Evolutionary conservation across 2,113 vertebrate genomes (phyloP), one percentile per base, ranked within the genome.

Genomic region (Emydura subglobosa): DNA sequence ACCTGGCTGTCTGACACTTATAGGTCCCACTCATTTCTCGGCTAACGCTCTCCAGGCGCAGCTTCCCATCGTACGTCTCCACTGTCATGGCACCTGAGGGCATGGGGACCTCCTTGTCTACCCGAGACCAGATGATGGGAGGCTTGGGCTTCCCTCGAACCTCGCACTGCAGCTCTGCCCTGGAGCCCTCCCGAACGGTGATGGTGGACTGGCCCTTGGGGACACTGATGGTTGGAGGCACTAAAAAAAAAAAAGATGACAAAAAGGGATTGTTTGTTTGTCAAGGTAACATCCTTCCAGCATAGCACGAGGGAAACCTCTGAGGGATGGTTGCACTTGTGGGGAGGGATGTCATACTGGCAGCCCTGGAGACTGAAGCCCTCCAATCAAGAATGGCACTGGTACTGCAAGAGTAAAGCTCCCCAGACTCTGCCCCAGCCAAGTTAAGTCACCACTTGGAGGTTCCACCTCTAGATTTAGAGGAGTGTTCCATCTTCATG

Each of bases 1-100:
- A 99, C 8, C 99, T 99, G 50, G 99, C 99, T 1, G 99, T 99
- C 97, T 99, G 99, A 96, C 99, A 99, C 85, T 99, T 99, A 96
- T 99, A 99, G 17, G 97, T 94, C 21, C 99, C 99, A 2, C 98
- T 99, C 99, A 99, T 98, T 96, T 99, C 99, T 31, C 99, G 98
- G 88, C 98, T 99, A 93, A 99, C 98, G 0, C 98, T 99, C 93
- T 97, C 99, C 89, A 99, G 94, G 51, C 97, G 97, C 92, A 99
- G 97, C 68, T 99, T 99, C 22, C 99, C 99, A 31, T 99, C 99
- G 0, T 98, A 96, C 0, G 99, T 99, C 97, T 99, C 99, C 97
- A 98, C 89, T 3, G 97, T 87, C 92, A 98, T 90, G 34, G 97
- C 97, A 16, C 99, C 99, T 0, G 98, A 98, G 17, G 99, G 99